phyloP scores from a whole-genome alignment of 2,797 vertebrate genomes.

The Moxostoma hubbsi region DNA sequence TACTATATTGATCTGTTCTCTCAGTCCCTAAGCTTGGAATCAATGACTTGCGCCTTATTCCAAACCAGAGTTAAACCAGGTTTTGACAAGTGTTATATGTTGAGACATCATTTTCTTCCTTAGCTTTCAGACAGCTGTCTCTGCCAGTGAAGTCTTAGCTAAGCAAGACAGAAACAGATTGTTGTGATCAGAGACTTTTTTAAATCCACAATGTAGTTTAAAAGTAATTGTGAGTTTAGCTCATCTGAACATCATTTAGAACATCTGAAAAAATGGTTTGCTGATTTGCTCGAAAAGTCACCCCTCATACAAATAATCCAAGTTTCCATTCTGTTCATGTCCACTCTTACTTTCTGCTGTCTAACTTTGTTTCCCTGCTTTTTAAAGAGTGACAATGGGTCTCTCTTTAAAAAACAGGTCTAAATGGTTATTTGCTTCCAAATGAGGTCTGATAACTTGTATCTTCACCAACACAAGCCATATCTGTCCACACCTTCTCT shows the following conservation, averaged over 20 bases:
- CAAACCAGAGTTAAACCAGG: neutral
- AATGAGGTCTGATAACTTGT: neutral
- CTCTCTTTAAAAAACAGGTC: too few relatives aligned
- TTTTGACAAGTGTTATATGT: neutral
- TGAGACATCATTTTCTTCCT: neutral
- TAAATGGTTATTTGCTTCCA: neutral
- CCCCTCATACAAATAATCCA: neutral
- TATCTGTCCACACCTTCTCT: neutral
- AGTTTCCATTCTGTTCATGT: too few relatives aligned
- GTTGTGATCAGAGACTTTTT: conserved; percentile 9
- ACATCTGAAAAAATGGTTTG: neutral
- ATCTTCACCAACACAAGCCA: neutral
- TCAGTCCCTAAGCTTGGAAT: neutral
- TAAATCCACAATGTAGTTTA: neutral
- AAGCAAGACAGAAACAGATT: neutral
- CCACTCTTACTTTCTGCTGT: too few relatives aligned
- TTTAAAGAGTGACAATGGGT: too few relatives aligned
- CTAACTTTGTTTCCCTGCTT: too few relatives aligned
- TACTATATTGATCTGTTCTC: neutral
- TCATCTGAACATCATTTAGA: too few relatives aligned
- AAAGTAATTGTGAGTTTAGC: too few relatives aligned
- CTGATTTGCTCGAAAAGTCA: neutral
- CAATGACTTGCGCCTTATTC: neutral
- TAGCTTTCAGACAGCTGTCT: neutral
- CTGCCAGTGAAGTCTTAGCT: neutral